Conservation (phyloP, 2,797 vertebrate genomes). For the Pangasius macronema region DNA sequence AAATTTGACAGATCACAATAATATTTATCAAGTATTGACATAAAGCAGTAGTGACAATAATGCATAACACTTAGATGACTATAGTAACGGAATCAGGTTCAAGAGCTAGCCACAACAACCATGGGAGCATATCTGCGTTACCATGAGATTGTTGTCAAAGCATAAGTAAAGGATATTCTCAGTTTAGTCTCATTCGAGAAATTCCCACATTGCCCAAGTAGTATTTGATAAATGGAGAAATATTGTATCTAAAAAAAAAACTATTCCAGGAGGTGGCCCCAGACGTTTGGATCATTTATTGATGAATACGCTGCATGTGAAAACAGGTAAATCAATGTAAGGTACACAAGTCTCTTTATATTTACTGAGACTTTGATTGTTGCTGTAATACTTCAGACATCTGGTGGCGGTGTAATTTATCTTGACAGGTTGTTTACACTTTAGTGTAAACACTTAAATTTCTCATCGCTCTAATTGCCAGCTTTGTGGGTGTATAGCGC, state of each 20-base stretch:
- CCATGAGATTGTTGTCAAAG: background rate
- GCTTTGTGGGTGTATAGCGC: conserved; percentile 64
- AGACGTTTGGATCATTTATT: background rate
- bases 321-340: background rate
- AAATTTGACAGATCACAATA: background rate
- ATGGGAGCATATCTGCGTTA: background rate
- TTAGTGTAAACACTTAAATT: conserved; percentile 64
- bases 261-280: background rate
- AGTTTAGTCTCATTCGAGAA: background rate
- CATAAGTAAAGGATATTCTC: background rate
- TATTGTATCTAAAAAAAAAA: background rate
- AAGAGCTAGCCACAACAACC: background rate
- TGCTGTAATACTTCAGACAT: conserved; percentile 26
- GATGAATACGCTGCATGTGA: background rate
- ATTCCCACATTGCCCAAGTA: background rate
- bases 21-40: background rate
- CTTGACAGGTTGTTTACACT: conserved; percentile 66
- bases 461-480: conserved; percentile 72
- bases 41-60: background rate
- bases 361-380: conserved; percentile 19
- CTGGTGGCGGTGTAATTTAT: conserved; percentile 64
- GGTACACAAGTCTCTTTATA: background rate
- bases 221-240: background rate
- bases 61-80: background rate
- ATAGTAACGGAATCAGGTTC: background rate